Evolutionary conservation across 2,113 vertebrate genomes (phyloP).

Genomic region (Chlamydotis undulata): DNA sequence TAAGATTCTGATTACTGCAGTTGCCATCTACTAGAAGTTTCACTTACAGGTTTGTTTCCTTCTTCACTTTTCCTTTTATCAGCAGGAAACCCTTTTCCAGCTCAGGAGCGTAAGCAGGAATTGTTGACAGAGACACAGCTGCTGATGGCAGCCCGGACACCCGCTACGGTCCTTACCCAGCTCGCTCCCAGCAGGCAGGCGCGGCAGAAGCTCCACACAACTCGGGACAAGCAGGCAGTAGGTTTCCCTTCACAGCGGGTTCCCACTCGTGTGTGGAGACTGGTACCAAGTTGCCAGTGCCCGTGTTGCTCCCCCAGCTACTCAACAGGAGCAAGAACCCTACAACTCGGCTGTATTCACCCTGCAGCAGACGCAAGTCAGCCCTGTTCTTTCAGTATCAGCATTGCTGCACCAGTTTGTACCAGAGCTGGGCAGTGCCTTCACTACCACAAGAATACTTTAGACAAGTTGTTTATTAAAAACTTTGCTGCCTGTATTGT

Average conservation of each 20-base stretch:
- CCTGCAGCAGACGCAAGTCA: not conserved
- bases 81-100: not conserved
- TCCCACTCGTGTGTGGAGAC: not conserved
- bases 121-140: not conserved
- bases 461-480: not conserved
- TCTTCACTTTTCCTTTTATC: not conserved
- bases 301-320: not conserved
- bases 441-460: not conserved
- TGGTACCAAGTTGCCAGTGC: not conserved
- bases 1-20: not conserved
- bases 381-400: not conserved
- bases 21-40: not conserved
- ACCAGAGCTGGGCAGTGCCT: not conserved
- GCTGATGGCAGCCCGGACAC: not conserved
- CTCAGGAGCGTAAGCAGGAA: not conserved
- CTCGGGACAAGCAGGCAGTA: not conserved
- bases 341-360: not conserved
- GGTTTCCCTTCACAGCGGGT: not conserved
- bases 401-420: not conserved
- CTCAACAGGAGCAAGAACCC: rapidly evolving
- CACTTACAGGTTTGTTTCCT: not conserved
- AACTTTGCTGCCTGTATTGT: not conserved
- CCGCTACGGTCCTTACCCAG: not conserved
- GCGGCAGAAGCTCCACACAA: not conserved
- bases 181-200: not conserved